Conservation (phyloP, 2,888 invertebrate genomes). For the Campoletis raptor region DNA sequence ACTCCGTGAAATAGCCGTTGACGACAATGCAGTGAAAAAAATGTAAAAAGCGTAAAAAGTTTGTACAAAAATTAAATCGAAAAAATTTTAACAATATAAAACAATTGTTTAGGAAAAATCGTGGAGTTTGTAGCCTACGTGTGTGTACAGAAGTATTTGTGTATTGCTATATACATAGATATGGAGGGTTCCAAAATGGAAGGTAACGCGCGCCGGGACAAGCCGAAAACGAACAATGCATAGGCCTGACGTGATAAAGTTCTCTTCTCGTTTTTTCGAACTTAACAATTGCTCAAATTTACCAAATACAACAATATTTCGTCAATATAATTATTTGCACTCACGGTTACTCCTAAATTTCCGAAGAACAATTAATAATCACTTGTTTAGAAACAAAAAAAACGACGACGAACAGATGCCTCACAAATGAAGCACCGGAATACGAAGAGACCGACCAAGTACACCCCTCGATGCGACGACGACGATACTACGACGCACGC, state of each 20-base stretch:
- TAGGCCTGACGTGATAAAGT: not conserved
- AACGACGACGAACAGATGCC: conserved; percentile 59
- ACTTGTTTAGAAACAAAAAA: conserved; percentile 55
- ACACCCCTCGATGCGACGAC: conserved; percentile 36
- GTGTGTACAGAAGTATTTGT: not conserved
- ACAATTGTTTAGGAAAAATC: not conserved
- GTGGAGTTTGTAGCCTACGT: not conserved
- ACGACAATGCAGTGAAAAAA: conserved; percentile 4
- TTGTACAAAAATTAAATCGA: not conserved
- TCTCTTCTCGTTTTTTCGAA: not conserved
- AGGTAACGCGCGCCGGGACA: conserved; percentile 56
- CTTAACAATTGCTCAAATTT: not conserved
- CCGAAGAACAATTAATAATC: conserved; percentile 56
- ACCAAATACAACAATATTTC: conserved; percentile 45
- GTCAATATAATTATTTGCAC: conserved; percentile 54
- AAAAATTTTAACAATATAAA: not conserved
- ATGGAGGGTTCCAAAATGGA: conserved; percentile 58
- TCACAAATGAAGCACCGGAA: conserved; percentile 46
- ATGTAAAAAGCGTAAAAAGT: not conserved
- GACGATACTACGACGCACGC: conserved; percentile 50
- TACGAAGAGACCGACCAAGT: conserved; percentile 49
- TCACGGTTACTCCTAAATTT: conserved; percentile 64
- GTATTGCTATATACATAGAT: conserved; percentile 6
- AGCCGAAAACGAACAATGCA: conserved; percentile 54
- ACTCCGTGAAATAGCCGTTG: conserved; percentile 8